Evolutionary conservation across 1,140 invertebrate species (phyloP).

Genomic region (Eumeta japonica): DNA sequence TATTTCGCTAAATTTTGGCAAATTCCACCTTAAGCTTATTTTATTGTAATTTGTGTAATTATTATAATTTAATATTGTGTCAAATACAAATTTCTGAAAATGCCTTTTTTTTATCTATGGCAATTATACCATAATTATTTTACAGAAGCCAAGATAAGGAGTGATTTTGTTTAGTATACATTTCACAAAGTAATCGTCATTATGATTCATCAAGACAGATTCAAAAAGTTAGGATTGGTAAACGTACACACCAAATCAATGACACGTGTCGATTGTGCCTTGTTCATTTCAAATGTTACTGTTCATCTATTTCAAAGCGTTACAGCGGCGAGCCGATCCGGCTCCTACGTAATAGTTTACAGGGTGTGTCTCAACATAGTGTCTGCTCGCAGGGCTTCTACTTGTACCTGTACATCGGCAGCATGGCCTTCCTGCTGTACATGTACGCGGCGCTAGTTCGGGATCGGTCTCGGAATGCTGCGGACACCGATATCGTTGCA

Average conservation of each 20-base stretch:
- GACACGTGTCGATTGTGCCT: not conserved
- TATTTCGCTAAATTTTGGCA: too few species aligned
- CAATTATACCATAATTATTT: too few species aligned
- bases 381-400: slow-evolving; percentile 70
- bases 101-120: too few species aligned
- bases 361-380: slow-evolving; percentile 12
- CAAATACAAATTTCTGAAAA: too few species aligned
- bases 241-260: too few species aligned
- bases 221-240: too few species aligned
- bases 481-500: slow-evolving; percentile 35
- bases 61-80: slow-evolving; percentile 11
- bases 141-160: too few species aligned
- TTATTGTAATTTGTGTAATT: too few species aligned
- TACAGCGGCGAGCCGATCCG: not conserved
- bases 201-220: too few species aligned
- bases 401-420: slow-evolving; percentile 85
- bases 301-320: not conserved
- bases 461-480: slow-evolving; percentile 56
- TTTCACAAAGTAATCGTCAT: too few species aligned
- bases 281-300: not conserved
- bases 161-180: too few species aligned
- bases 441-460: slow-evolving; percentile 78
- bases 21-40: too few species aligned
- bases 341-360: not conserved
- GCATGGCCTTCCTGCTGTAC: slow-evolving; percentile 83